Evolutionary conservation across 2,113 vertebrate genomes (phyloP), one percentile per base, ranked within the genome.

Genomic region (Tenebrosternarchus preto): DNA sequence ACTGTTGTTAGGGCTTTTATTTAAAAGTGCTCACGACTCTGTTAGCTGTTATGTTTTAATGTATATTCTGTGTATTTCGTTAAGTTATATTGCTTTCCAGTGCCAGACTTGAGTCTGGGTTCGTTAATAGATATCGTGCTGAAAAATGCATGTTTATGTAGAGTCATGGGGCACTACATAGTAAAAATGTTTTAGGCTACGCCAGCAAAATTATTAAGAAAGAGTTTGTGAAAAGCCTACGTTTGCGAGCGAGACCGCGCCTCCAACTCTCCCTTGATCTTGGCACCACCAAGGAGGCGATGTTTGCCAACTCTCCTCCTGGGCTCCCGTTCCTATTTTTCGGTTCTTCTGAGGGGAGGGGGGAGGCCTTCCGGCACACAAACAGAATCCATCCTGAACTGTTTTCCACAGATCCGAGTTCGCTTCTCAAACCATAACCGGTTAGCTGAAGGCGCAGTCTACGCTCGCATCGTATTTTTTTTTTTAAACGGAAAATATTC

Each of bases 61-160:
- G 2, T 50, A 22, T 71, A 56, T 43, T 76, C 17, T 29, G 11
- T 50, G 39, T 56, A 4, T 68, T 69, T 53, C 1, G 8, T 78
- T 79, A 73, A 27, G 55, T 84, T 81, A 39, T 17, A 33, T 73
- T 43, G n/a, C 70, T 73, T 57, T 36, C 80, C 66, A 20, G 29
- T 15, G 2, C 39, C 74, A 33, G 7, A 9, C 20, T 20, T 46
- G 2, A 43, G 70, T 76, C 3, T 70, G 25, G 59, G 59, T 60
- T 20, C 60, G n/a, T 79, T 55, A 64, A 59, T 64, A 31, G 57
- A 77, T 39, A 31, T 64, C 22, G 31, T 72, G 71, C 27, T 33
- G 80, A 66, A 20, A 27, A 29, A 81, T 77, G 61, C 61, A 56
- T 78, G 79, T 83, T 82, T 84, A 77, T 78, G 83, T 81, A 46